Evolutionary conservation across 2,113 vertebrate species (phyloP).

Genomic region (Grallaria varia): DNA sequence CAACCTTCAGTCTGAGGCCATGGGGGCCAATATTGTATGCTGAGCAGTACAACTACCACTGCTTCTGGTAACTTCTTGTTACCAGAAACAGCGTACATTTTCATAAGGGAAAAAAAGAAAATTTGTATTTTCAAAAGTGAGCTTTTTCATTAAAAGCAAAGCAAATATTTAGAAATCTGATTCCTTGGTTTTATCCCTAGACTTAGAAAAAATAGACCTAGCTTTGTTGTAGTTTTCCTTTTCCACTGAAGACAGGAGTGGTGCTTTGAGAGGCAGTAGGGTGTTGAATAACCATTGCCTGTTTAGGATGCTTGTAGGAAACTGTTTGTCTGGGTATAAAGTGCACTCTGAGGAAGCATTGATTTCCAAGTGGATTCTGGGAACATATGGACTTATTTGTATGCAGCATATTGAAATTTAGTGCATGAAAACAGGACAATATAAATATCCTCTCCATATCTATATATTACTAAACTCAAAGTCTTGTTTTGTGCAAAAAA

Average conservation of each 20-base stretch:
- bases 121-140: not conserved
- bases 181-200: not conserved
- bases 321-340: not conserved
- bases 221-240: not conserved
- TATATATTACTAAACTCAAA: not conserved
- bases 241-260: not conserved
- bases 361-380: constrained; percentile 5
- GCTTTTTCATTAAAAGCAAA: not conserved
- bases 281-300: not conserved
- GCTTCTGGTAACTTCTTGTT: not conserved
- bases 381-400: not conserved
- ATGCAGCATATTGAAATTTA: not conserved
- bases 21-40: not conserved
- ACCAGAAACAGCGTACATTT: not conserved
- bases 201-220: not conserved
- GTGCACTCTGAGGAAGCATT: not conserved
- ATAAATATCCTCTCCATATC: not conserved
- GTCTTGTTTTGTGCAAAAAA: not conserved
- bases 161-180: not conserved
- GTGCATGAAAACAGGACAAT: not conserved
- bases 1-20: not conserved
- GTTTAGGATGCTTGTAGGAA: not conserved
- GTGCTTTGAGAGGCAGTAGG: not conserved
- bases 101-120: not conserved
- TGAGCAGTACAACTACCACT: not conserved